Conservation (phyloP, 2,797 vertebrate species). For the Nannoperca australis region DNA sequence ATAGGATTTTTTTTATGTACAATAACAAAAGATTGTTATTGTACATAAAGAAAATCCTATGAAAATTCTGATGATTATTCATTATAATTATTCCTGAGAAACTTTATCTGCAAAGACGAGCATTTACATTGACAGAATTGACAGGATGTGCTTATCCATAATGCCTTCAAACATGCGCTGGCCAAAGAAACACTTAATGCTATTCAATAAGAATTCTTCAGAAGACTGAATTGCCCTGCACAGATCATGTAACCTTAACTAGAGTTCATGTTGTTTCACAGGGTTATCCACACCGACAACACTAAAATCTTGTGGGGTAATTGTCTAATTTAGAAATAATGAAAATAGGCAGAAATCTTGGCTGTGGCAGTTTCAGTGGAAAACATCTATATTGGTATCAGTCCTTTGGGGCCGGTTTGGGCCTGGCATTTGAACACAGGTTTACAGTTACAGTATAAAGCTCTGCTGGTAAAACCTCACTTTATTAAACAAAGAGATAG, state of each 20-base stretch:
- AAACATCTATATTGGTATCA: background rate
- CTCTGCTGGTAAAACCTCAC: background rate
- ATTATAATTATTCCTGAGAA: background rate
- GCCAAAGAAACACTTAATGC: background rate
- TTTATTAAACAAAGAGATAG: background rate
- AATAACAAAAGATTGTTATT: too few species aligned
- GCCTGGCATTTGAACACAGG: background rate
- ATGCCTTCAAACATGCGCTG: background rate
- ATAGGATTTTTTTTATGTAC: too few species aligned
- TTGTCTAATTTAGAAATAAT: background rate
- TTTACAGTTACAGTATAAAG: slow-evolving; percentile 8
- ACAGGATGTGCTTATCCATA: background rate
- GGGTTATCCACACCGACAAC: slow-evolving; percentile 14
- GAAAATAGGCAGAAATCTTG: slow-evolving; percentile 3
- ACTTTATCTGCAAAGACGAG: background rate
- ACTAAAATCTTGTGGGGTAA: background rate
- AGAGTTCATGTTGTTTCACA: background rate
- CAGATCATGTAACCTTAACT: background rate
- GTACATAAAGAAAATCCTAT: too few species aligned
- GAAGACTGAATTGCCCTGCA: background rate
- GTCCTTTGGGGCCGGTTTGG: background rate
- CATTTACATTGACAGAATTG: slow-evolving; percentile 1
- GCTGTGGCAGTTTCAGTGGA: background rate
- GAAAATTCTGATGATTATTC: too few species aligned
- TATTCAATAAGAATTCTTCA: background rate